These are phyloP conservation scores for Pantherophis vulpinus DNA, from an alignment of 2,797 vertebrate species.

Conservation along the genomic window DNA sequence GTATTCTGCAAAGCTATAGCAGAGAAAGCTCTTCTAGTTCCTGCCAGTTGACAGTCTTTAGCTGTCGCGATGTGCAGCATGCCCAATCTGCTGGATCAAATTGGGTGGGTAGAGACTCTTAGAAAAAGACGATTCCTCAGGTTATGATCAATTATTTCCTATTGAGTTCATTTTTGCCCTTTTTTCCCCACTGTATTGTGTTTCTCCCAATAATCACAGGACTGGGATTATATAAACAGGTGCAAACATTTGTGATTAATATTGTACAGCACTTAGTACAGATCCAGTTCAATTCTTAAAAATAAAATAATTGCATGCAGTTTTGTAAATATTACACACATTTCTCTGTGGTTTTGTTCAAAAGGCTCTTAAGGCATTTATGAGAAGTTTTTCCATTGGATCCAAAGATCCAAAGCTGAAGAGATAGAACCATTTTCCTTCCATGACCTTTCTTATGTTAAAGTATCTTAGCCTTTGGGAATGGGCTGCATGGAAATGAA, in stretches of 20 bases:
- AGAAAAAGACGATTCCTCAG: neutral
- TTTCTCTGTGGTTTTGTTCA: neutral
- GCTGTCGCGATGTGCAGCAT: neutral
- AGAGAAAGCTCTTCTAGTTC: neutral
- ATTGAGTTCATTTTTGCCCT: slow-evolving; percentile 21
- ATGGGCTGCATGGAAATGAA: neutral
- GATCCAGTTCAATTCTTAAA: neutral
- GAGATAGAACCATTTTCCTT: neutral
- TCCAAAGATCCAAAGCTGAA: neutral
- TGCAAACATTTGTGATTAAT: neutral
- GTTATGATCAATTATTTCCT: neutral
- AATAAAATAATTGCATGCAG: neutral
- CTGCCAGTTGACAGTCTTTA: neutral
- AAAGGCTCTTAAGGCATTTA: neutral
- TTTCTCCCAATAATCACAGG: neutral
- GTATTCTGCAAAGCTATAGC: neutral
- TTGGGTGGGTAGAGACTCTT: neutral
- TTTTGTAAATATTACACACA: neutral
- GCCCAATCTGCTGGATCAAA: neutral
- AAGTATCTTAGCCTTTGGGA: neutral
- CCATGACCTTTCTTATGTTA: neutral
- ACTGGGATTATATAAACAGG: neutral
- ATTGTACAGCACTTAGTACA: neutral
- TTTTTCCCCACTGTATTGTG: neutral
- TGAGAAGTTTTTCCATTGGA: neutral